These are phyloP conservation scores for Pluvialis apricaria DNA, from an alignment of 2,113 vertebrate species.

Conservation along the genomic window DNA sequence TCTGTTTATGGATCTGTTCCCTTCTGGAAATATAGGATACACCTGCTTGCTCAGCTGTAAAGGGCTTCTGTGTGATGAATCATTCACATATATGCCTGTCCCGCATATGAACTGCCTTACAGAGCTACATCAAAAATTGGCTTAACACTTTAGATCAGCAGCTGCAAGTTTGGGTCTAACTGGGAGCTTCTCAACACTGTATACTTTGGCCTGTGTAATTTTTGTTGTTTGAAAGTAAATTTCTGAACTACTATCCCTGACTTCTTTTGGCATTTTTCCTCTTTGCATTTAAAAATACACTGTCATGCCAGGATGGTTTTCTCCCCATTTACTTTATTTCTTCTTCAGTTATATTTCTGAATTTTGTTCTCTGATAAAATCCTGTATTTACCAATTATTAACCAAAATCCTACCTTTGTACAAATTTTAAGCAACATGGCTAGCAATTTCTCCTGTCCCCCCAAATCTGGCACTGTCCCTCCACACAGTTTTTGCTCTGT, in stretches of 20 bases:
- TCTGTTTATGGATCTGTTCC: background rate
- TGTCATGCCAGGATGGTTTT: background rate
- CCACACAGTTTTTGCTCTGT: background rate
- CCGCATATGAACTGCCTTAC: background rate
- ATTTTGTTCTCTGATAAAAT: background rate
- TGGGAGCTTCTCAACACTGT: background rate
- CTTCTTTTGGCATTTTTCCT: background rate
- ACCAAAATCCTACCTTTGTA: background rate
- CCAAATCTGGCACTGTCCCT: background rate
- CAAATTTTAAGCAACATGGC: background rate
- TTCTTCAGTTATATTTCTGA: background rate
- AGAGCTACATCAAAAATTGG: background rate
- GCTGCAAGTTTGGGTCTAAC: background rate
- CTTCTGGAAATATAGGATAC: background rate
- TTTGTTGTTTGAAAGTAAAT: background rate
- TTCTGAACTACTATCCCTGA: background rate
- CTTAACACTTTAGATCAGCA: background rate
- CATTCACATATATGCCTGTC: background rate
- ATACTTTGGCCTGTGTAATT: background rate
- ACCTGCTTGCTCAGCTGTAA: background rate
- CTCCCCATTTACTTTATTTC: background rate
- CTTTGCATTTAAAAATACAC: background rate
- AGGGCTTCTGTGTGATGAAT: background rate
- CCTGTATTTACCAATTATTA: background rate
- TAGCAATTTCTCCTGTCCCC: background rate